phyloP scores from a whole-genome alignment of 1,140 invertebrate species.

The Drosophila yakuba region DNA sequence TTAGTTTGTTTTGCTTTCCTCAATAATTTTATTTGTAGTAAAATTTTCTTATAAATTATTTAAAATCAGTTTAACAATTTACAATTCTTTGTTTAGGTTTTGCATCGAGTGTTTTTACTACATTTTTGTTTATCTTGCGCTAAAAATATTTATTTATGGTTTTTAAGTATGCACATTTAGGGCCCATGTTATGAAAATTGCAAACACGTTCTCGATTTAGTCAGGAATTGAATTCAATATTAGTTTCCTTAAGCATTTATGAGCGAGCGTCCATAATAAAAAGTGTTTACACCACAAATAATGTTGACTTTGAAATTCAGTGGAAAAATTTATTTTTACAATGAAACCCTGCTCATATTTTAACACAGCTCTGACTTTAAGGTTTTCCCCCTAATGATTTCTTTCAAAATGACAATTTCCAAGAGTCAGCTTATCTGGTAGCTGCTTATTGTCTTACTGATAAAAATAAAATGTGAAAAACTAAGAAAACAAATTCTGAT shows the following conservation, averaged over 20 bases:
- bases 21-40: constrained; percentile 74
- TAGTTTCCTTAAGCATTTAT: constrained; percentile 43
- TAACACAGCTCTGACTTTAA: constrained; percentile 75
- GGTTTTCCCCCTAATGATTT: constrained; percentile 19
- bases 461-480: constrained; percentile 26
- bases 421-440: constrained; percentile 36
- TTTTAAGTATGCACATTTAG: constrained; percentile 76
- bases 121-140: constrained; percentile 45
- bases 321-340: constrained; percentile 54
- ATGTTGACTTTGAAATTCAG: constrained; percentile 10
- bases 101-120: constrained; percentile 22
- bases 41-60: constrained; percentile 75
- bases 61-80: constrained; percentile 83
- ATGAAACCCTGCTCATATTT: constrained; percentile 60
- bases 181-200: constrained; percentile 78
- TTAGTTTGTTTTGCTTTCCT: constrained; percentile 52
- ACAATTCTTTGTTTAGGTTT: constrained; percentile 52
- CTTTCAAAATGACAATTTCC: constrained; percentile 75
- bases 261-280: constrained; percentile 45
- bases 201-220: constrained; percentile 48
- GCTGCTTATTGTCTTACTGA: constrained; percentile 71
- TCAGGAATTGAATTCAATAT: constrained; percentile 25
- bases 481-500: constrained; percentile 4
- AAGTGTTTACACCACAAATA: constrained; percentile 45
- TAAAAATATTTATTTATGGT: constrained; percentile 45